Conservation (phyloP, 2,797 vertebrate species). For the Apogon hyalosoma region DNA sequence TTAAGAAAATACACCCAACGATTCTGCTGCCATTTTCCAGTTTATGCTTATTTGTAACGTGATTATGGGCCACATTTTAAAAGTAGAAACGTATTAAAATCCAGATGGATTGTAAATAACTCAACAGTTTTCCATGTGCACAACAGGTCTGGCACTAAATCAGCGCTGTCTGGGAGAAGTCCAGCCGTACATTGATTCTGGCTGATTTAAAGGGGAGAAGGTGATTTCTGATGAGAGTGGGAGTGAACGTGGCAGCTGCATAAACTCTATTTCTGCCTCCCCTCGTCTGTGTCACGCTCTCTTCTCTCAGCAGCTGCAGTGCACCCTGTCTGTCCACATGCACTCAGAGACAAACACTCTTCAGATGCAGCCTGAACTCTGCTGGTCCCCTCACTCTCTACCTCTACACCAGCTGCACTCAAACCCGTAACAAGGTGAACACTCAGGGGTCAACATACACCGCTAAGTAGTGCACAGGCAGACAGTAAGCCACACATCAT, state of each 20-base stretch:
- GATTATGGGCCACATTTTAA: not conserved
- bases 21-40: constrained; percentile 1
- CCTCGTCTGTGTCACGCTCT: constrained; percentile 48
- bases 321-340: constrained; percentile 65
- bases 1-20: constrained; percentile 9
- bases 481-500: constrained; percentile 48
- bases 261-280: constrained; percentile 74
- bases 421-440: constrained; percentile 81
- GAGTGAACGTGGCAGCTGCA: constrained; percentile 79
- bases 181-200: constrained; percentile 44
- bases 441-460: constrained; percentile 74
- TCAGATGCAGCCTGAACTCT: constrained; percentile 81
- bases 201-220: constrained; percentile 62
- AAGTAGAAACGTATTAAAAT: constrained; percentile 9
- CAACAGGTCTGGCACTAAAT: constrained; percentile 32
- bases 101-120: constrained; percentile 11
- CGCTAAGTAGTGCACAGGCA: constrained; percentile 55
- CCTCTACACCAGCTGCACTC: constrained; percentile 83
- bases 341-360: constrained; percentile 82
- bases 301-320: constrained; percentile 79
- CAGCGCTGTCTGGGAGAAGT: constrained; percentile 26
- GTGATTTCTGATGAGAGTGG: constrained; percentile 72
- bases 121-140: constrained; percentile 3
- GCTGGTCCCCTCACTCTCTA: constrained; percentile 72
- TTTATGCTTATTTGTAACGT: constrained; percentile 5